Conservation (phyloP, 1,140 invertebrate species). For the Drosophila punjabiensis region DNA sequence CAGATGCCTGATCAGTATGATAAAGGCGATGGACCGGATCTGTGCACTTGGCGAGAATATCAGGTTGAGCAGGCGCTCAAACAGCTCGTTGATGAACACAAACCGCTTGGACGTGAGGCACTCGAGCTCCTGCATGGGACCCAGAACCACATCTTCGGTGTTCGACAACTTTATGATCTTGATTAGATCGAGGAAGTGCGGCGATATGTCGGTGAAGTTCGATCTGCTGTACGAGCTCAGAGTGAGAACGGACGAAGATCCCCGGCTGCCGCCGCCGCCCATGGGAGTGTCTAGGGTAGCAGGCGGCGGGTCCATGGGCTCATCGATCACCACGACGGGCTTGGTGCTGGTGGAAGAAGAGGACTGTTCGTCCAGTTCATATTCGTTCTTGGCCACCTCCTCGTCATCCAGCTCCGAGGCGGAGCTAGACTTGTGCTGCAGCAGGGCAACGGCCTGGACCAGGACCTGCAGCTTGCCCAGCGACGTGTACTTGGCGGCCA, state of each 20-base stretch:
- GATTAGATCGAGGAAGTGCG: constrained; percentile 84
- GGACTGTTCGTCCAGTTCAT: constrained; percentile 76
- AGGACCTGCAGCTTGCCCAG: constrained; percentile 72
- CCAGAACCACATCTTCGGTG: constrained; percentile 86
- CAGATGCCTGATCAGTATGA: constrained; percentile 88
- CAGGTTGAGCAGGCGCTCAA: constrained; percentile 88
- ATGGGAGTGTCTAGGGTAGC: constrained; percentile 23
- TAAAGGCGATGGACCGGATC: constrained; percentile 89
- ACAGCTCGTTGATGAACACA: constrained; percentile 88
- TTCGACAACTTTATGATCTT: constrained; percentile 78
- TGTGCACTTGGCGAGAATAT: constrained; percentile 88
- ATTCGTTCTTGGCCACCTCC: constrained; percentile 71
- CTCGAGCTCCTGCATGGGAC: constrained; percentile 90
- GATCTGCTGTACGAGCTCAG: constrained; percentile 60
- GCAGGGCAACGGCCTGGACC: constrained; percentile 74
- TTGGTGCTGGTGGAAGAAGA: constrained; percentile 30
- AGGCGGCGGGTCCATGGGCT: constrained; percentile 28
- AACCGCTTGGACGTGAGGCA: constrained; percentile 89
- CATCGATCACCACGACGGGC: constrained; percentile 29
- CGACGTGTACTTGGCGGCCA: constrained; percentile 71
- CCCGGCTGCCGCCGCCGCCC: constrained; percentile 17
- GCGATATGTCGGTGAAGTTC: constrained; percentile 69
- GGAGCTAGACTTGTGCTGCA: constrained; percentile 72
- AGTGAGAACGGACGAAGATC: constrained; percentile 59
- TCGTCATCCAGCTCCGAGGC: constrained; percentile 71